Conservation (phyloP, 2,797 vertebrate genomes). For the Pangasius sanitwongsei region DNA sequence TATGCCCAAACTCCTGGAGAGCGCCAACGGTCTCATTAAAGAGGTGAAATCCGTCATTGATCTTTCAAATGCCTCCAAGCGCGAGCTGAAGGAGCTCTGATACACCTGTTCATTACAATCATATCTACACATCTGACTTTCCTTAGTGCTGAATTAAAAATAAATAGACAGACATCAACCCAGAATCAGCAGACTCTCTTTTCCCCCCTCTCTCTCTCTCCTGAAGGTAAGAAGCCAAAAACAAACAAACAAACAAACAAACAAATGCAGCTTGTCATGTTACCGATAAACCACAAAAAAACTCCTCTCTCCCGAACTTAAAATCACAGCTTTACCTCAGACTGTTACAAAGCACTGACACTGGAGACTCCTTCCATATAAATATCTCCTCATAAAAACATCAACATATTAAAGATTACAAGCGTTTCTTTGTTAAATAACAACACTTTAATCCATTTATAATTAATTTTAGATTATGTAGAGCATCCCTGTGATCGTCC, state of each 20-base stretch:
- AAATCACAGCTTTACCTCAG: no score
- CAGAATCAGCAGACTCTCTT: background rate
- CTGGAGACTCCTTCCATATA: background rate
- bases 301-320: background rate
- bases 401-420: background rate
- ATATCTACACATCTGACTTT: background rate
- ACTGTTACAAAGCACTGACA: background rate
- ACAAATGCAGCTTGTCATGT: background rate
- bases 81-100: background rate
- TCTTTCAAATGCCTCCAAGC: background rate
- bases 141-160: background rate
- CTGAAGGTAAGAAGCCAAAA: background rate
- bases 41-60: conserved; percentile 7
- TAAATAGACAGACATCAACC: background rate
- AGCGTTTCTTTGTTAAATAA: no score
- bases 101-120: conserved; percentile 11
- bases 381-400: no score
- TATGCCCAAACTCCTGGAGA: conserved; percentile 66
- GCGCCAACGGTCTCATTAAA: conserved; percentile 42
- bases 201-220: background rate
- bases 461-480: background rate
- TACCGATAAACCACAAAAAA: background rate
- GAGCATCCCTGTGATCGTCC: background rate
- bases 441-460: no score
- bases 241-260: no score